These are phyloP conservation scores for Acipenser ruthenus DNA, from an alignment of 2,797 vertebrate species.

Conservation along the genomic window DNA sequence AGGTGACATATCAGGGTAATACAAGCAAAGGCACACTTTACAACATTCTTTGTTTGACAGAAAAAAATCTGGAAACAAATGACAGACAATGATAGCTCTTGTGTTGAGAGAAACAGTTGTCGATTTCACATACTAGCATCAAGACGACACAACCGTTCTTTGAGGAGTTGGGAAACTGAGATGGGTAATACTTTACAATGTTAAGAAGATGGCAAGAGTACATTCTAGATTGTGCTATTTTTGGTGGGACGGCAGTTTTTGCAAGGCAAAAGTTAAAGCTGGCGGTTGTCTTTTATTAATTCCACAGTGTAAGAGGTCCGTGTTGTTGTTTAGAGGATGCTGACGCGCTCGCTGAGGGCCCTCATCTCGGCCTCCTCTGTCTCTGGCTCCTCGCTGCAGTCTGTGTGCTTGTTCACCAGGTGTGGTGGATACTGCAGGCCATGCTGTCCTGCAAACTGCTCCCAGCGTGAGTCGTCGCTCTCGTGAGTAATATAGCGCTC, in stretches of 20 bases:
- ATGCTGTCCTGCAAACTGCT: constrained; percentile 75
- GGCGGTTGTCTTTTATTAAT: constrained; percentile 67
- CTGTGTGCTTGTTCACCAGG: constrained; percentile 53
- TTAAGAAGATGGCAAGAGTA: not conserved
- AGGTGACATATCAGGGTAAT: constrained; percentile 10
- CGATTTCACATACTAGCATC: not conserved
- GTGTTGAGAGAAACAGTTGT: not conserved
- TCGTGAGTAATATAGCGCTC: constrained; percentile 95
- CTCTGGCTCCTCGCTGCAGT: constrained; percentile 52
- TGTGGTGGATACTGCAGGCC: constrained; percentile 76
- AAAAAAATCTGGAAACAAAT: constrained; percentile 16
- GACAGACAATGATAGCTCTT: constrained; percentile 27
- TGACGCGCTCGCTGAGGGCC: constrained; percentile 91
- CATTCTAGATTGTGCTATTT: not conserved
- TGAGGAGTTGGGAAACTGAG: no score
- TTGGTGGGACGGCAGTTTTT: constrained; percentile 52
- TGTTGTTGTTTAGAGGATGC: constrained; percentile 76
- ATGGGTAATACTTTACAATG: no score
- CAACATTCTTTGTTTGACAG: constrained; percentile 51
- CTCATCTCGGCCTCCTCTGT: constrained; percentile 76
- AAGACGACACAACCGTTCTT: no score
- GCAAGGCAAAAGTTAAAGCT: constrained; percentile 70
- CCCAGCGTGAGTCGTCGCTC: constrained; percentile 90
- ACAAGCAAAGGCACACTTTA: constrained; percentile 65
- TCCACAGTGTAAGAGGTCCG: constrained; percentile 69